Conservation (phyloP, 2,888 invertebrate species). For the Lepidochrysops patricia region DNA sequence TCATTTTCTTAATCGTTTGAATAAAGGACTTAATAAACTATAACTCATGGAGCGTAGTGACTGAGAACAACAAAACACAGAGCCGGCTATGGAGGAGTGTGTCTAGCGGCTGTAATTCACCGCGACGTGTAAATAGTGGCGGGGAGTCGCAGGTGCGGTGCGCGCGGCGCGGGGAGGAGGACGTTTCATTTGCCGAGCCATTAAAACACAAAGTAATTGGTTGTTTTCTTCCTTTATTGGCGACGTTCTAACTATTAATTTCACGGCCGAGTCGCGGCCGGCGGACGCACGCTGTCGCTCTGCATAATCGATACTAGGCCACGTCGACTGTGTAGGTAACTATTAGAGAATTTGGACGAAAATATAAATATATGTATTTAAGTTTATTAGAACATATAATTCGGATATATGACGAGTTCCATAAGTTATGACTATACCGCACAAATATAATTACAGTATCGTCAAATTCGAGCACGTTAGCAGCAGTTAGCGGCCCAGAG, state of each 20-base stretch:
- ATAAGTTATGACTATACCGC: too few species aligned
- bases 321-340: too few species aligned
- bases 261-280: neutral
- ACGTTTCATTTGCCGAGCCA: slow-evolving; percentile 22
- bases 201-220: slow-evolving; percentile 23
- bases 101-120: neutral
- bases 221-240: slow-evolving; percentile 19
- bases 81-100: neutral
- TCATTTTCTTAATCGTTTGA: too few species aligned
- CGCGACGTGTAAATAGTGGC: neutral
- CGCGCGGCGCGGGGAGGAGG: neutral
- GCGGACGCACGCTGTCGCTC: neutral
- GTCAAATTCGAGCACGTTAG: too few species aligned
- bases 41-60: too few species aligned
- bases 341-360: too few species aligned
- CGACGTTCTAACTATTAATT: slow-evolving; percentile 19
- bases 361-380: too few species aligned
- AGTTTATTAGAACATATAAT: too few species aligned
- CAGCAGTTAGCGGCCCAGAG: too few species aligned
- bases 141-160: neutral
- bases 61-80: neutral
- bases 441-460: too few species aligned
- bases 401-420: too few species aligned
- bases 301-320: neutral
- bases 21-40: too few species aligned